Percentiles rank a stretch among this genome's conserved stretches.
These are phyloP conservation scores for Percopsis transmontana DNA, from an alignment of 2,113 vertebrate genomes.

Conservation along the genomic window DNA sequence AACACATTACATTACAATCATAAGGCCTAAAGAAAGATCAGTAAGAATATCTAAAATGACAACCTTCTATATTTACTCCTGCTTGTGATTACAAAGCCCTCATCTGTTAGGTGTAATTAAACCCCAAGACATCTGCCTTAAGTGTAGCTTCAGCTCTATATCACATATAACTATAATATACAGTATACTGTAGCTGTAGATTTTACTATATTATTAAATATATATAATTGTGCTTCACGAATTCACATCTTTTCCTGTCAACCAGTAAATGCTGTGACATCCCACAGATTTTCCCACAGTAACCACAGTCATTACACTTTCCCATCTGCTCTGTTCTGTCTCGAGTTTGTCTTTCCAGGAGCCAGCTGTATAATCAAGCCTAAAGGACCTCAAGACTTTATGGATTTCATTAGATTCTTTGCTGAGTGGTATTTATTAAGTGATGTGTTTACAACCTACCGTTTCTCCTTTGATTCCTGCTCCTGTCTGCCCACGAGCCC, in stretches of 20 bases:
- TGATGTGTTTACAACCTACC: slow-evolving; percentile 78
- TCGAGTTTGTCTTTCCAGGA: slow-evolving; percentile 8
- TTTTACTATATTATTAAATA: too few species aligned
- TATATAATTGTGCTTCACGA: slow-evolving; percentile 1
- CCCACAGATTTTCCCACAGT: slow-evolving; percentile 29
- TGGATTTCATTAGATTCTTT: slow-evolving; percentile 66
- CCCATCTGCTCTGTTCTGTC: slow-evolving; percentile 21
- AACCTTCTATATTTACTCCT: neutral
- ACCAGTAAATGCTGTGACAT: too few species aligned
- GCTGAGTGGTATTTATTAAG: slow-evolving; percentile 43
- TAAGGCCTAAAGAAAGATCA: too few species aligned
- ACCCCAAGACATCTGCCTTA: neutral
- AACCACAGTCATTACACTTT: slow-evolving; percentile 13
- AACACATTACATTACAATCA: neutral
- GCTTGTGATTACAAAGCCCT: neutral
- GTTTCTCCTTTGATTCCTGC: slow-evolving; percentile 87
- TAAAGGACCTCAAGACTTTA: slow-evolving; percentile 46
- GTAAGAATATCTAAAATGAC: too few species aligned
- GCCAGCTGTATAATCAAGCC: slow-evolving; percentile 10
- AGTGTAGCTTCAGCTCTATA: neutral
- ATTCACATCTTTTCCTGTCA: neutral
- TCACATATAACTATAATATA: neutral
- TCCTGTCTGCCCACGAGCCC: slow-evolving; percentile 82
- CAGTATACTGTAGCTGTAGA: too few species aligned
- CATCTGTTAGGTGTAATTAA: neutral